phyloP scores from a whole-genome alignment of 2,113 vertebrate genomes.

The Pterocles burchelli region DNA sequence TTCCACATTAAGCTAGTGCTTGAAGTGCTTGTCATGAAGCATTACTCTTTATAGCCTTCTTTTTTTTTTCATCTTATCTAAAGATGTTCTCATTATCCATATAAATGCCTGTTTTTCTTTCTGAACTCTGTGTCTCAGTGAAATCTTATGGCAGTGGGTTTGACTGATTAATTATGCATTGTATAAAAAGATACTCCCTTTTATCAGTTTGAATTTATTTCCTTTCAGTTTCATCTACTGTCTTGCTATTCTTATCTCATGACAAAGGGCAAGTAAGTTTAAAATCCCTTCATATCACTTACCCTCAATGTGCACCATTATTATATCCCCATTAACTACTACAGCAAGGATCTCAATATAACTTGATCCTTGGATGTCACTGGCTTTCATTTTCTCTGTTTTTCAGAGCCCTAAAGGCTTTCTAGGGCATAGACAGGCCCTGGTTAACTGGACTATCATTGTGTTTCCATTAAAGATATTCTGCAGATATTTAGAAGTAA shows the following conservation, averaged over 20 bases:
- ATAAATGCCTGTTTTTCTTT: conserved; percentile 43
- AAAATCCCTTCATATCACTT: not conserved
- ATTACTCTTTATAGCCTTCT: not conserved
- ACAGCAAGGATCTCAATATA: not conserved
- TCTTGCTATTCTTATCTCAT: conserved; percentile 16
- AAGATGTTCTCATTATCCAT: conserved; percentile 27
- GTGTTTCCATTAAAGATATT: not conserved
- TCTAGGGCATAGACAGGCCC: not conserved
- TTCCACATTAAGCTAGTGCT: not conserved
- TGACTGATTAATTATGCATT: conserved; percentile 37
- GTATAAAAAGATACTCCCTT: conserved; percentile 14
- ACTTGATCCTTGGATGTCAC: not conserved
- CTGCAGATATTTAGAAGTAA: not conserved
- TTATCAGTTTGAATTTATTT: conserved; percentile 52
- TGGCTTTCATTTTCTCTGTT: not conserved
- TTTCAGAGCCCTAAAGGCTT: not conserved
- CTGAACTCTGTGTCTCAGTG: not conserved
- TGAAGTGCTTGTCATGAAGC: not conserved
- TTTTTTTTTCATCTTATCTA: not conserved
- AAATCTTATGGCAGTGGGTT: conserved; percentile 1
- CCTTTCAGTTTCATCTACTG: conserved; percentile 14
- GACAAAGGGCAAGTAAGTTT: conserved; percentile 15
- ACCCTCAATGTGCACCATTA: not conserved
- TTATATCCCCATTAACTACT: not conserved
- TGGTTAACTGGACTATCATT: not conserved